A percentile compares a stretch with the other conserved stretches of the same genome.
Evolutionary conservation across 2,797 vertebrate genomes (phyloP).

Genomic region (Setipinna tenuifilis): DNA sequence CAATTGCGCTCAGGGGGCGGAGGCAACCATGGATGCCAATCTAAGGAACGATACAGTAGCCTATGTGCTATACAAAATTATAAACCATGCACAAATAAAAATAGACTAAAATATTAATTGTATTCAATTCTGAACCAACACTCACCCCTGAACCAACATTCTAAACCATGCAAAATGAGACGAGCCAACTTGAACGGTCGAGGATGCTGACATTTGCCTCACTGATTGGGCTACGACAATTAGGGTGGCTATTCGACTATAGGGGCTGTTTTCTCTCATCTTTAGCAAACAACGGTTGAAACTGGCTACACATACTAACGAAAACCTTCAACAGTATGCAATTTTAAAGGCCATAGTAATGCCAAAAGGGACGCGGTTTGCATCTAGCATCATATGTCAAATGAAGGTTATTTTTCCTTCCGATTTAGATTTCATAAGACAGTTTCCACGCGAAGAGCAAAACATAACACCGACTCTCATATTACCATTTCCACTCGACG

Average conservation of each 20-base stretch:
- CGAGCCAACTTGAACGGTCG: background rate
- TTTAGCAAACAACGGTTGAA: background rate
- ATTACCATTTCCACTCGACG: background rate
- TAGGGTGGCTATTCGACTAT: constrained; percentile 11
- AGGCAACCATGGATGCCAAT: constrained; percentile 18
- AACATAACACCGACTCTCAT: background rate
- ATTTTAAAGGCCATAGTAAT: background rate
- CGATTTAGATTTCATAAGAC: background rate
- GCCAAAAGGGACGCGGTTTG: background rate
- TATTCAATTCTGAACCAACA: background rate
- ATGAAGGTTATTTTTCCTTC: constrained; percentile 57
- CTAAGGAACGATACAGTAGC: constrained; percentile 1
- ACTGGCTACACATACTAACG: background rate
- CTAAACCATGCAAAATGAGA: background rate
- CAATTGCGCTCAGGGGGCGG: constrained; percentile 19
- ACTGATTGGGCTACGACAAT: constrained; percentile 17
- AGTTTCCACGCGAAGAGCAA: background rate
- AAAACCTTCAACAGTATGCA: background rate
- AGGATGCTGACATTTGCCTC: constrained; percentile 16
- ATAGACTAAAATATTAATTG: background rate
- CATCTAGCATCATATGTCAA: constrained; percentile 40
- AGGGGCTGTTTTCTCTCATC: background rate
- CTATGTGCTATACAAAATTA: background rate
- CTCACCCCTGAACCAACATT: background rate
- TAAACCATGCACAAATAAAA: background rate